These are phyloP conservation scores for Antechinus flavipes DNA, from an alignment of 2,113 vertebrate species.

Conservation along the genomic window DNA sequence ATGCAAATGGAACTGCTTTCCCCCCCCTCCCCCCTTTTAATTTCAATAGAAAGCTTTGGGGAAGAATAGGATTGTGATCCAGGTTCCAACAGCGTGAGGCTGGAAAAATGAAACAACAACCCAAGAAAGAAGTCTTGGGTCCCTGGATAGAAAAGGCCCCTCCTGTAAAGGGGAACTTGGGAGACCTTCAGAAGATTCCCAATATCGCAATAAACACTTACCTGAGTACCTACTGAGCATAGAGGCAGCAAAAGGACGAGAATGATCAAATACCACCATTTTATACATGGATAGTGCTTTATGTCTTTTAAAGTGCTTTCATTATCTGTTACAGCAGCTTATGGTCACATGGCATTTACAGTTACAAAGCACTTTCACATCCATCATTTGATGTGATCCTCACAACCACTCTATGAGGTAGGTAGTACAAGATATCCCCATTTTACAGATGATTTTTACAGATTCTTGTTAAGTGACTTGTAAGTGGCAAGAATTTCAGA, in stretches of 20 bases:
- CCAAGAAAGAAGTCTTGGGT: not conserved
- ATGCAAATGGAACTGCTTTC: slow-evolving; percentile 51
- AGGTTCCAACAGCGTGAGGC: not conserved
- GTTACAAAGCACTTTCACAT: not conserved
- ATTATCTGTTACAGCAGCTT: not conserved
- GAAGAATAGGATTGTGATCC: slow-evolving; percentile 6
- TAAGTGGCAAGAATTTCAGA: not conserved
- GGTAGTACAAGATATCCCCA: not conserved
- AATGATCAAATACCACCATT: slow-evolving; percentile 18
- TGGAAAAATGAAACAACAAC: slow-evolving; percentile 18
- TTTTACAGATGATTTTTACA: not conserved
- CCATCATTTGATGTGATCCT: not conserved
- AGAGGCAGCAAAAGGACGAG: not conserved
- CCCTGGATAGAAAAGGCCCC: not conserved
- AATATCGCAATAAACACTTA: not conserved
- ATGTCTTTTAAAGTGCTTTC: slow-evolving; percentile 3
- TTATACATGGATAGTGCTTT: slow-evolving; percentile 53
- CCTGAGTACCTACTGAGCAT: not conserved
- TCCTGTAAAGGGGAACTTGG: not conserved
- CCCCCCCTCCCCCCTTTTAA: not conserved
- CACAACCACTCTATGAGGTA: not conserved
- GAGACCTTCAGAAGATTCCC: not conserved
- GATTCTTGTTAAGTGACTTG: not conserved
- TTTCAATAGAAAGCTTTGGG: slow-evolving; percentile 43
- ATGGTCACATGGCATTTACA: not conserved